These are phyloP conservation scores for Caenorhabditis sp. DNA, from an alignment of 2,888 invertebrate species.

Conservation along the genomic window DNA sequence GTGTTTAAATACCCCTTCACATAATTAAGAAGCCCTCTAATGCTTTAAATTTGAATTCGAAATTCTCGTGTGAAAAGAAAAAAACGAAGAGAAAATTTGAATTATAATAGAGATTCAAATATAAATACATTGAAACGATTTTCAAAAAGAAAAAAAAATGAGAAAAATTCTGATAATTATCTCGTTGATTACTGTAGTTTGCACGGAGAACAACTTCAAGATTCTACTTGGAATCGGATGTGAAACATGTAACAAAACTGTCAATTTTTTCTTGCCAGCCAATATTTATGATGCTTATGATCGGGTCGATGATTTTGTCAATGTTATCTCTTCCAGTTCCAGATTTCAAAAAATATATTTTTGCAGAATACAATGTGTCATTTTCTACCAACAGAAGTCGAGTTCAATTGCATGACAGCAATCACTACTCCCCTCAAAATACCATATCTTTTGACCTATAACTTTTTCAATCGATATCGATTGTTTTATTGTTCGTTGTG, in stretches of 20 bases:
- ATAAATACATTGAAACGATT: neutral
- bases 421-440: neutral
- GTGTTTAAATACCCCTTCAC: neutral
- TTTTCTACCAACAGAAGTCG: neutral
- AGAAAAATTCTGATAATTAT: no score
- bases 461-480: neutral
- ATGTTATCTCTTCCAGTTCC: no score
- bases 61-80: neutral
- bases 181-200: neutral
- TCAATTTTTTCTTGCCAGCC: neutral
- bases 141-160: neutral
- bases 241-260: neutral
- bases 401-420: neutral
- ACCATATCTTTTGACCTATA: neutral
- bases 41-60: neutral
- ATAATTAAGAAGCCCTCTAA: neutral
- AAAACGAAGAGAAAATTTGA: neutral
- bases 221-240: neutral
- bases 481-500: neutral
- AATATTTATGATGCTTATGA: neutral
- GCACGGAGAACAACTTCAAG: neutral
- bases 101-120: neutral
- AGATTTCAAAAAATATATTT: no score
- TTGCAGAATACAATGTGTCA: neutral
- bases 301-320: neutral